Percentiles rank a stretch among this genome's conserved stretches.
Conservation (phyloP, 2,113 vertebrate species). For the Martes martes region DNA sequence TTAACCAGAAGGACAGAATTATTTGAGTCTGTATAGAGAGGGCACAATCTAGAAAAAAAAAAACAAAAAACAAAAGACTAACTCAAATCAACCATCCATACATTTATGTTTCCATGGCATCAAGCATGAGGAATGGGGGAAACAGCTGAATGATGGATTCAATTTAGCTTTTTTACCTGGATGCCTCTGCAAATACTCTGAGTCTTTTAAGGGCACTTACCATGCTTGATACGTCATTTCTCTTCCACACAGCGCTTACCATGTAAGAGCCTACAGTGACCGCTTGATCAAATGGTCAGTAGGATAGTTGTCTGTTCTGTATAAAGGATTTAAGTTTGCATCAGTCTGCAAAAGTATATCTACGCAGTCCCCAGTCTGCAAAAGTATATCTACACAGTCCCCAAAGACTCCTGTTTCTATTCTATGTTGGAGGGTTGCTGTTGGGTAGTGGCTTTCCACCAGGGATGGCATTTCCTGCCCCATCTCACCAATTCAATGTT, state of each 20-base stretch:
- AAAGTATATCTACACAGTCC: background rate
- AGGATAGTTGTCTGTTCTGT: background rate
- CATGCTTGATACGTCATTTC: background rate
- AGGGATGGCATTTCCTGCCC: background rate
- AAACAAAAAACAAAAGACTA: background rate
- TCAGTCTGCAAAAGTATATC: background rate
- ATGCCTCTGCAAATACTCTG: background rate
- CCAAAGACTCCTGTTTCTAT: background rate
- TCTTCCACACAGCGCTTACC: background rate
- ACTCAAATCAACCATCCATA: background rate
- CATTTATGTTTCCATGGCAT: background rate
- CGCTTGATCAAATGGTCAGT: background rate
- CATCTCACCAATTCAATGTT: background rate
- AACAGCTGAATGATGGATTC: background rate
- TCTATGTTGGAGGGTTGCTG: background rate
- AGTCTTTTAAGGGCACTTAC: background rate
- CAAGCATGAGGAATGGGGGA: background rate
- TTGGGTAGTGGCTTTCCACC: background rate
- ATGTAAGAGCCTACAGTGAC: background rate
- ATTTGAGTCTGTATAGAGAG: background rate
- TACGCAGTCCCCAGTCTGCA: background rate
- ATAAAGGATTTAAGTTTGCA: background rate
- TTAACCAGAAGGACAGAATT: constrained; percentile 20
- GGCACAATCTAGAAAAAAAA: background rate
- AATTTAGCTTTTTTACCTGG: background rate